phyloP scores from a whole-genome alignment of 1,140 invertebrate species.

The Bombus turneri region DNA sequence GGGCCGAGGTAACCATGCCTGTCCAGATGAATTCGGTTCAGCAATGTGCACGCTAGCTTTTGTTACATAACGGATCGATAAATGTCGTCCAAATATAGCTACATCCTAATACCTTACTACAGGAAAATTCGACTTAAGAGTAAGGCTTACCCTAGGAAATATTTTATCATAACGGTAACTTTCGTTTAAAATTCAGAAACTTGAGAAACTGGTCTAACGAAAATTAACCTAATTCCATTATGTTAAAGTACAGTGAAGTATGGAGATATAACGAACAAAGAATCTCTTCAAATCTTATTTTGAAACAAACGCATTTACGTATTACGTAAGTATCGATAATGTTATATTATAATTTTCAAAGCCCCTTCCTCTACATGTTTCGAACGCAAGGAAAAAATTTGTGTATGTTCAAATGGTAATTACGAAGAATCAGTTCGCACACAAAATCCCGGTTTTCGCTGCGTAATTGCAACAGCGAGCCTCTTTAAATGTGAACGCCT shows the following conservation, averaged over 20 bases:
- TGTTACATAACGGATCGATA: conserved; percentile 27
- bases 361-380: background rate
- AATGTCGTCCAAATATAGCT: conserved; percentile 7
- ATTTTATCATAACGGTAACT: background rate
- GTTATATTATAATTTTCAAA: background rate
- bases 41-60: background rate
- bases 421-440: background rate
- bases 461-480: background rate
- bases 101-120: background rate
- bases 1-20: too few relatives aligned
- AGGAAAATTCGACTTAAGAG: background rate
- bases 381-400: background rate
- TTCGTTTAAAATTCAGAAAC: background rate
- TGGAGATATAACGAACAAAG: too few relatives aligned
- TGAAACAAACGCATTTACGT: background rate
- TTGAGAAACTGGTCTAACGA: background rate
- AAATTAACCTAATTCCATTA: too few relatives aligned
- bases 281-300: too few relatives aligned
- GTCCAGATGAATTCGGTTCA: background rate
- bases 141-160: background rate
- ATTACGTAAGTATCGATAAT: background rate
- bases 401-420: background rate
- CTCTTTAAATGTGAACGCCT: too few relatives aligned
- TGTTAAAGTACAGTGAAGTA: too few relatives aligned
- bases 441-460: background rate